Conservation (phyloP, 2,113 vertebrate genomes). For the Alectura lathami region DNA sequence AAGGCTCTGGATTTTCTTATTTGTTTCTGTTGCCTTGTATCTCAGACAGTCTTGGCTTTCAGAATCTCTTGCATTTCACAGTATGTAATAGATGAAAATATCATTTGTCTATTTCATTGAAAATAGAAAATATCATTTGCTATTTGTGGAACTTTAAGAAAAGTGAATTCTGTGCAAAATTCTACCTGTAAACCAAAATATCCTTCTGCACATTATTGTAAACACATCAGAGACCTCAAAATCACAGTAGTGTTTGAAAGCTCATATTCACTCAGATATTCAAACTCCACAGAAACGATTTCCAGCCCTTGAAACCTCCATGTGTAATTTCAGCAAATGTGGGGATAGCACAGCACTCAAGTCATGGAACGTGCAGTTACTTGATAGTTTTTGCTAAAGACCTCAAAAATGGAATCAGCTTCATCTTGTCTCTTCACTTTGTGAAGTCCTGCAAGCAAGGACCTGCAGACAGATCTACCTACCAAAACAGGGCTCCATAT, state of each 20-base stretch:
- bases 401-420: not conserved
- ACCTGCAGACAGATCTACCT: not conserved
- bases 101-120: not conserved
- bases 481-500: not conserved
- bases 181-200: not conserved
- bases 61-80: not conserved
- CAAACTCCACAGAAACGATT: not conserved
- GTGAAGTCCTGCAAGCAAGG: not conserved
- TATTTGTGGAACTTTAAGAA: not conserved
- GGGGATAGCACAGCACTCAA: not conserved
- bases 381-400: not conserved
- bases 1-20: not conserved
- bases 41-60: not conserved
- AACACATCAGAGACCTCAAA: not conserved
- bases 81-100: not conserved
- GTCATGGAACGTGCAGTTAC: fast-evolving
- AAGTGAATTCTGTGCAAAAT: not conserved
- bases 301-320: not conserved
- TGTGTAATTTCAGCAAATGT: not conserved
- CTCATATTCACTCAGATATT: not conserved
- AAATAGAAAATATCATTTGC: no score
- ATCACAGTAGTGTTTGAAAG: not conserved
- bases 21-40: not conserved
- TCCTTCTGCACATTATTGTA: not conserved
- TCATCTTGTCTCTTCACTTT: not conserved